Conservation (phyloP, 2,888 invertebrate species). For the Mechanitis mazaeus region DNA sequence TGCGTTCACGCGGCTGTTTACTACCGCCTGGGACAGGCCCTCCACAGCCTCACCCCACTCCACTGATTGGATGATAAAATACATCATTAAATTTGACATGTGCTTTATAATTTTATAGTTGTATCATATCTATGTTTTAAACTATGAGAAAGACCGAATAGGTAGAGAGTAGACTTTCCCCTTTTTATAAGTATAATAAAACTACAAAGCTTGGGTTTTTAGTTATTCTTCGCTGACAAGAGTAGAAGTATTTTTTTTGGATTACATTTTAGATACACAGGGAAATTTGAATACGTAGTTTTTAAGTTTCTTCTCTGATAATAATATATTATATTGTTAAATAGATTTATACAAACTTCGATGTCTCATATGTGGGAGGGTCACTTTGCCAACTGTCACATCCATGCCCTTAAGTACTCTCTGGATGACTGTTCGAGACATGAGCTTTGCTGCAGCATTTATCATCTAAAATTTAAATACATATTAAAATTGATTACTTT, state of each 20-base stretch:
- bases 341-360: conserved; percentile 44
- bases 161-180: no score
- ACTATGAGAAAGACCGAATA: no score
- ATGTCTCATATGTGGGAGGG: conserved; percentile 55
- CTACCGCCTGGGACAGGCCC: conserved; percentile 51
- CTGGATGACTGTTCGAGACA: conserved; percentile 49
- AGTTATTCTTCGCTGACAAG: no score
- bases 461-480: conserved; percentile 48
- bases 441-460: conserved; percentile 50
- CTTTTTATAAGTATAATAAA: no score
- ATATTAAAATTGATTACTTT: neutral
- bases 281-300: no score
- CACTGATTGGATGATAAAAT: conserved; percentile 40
- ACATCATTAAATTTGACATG: no score
- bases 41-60: conserved; percentile 71
- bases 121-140: no score
- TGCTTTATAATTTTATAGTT: no score
- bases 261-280: no score
- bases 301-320: no score
- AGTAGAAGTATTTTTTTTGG: no score
- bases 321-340: neutral
- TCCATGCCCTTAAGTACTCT: conserved; percentile 59
- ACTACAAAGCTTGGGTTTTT: no score
- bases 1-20: conserved; percentile 49
- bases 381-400: conserved; percentile 49